A percentile compares a stretch with the other conserved stretches of the same genome.
These are phyloP conservation scores for Sarcophaga peregrina DNA, from an alignment of 1,140 invertebrate genomes.

Conservation along the genomic window DNA sequence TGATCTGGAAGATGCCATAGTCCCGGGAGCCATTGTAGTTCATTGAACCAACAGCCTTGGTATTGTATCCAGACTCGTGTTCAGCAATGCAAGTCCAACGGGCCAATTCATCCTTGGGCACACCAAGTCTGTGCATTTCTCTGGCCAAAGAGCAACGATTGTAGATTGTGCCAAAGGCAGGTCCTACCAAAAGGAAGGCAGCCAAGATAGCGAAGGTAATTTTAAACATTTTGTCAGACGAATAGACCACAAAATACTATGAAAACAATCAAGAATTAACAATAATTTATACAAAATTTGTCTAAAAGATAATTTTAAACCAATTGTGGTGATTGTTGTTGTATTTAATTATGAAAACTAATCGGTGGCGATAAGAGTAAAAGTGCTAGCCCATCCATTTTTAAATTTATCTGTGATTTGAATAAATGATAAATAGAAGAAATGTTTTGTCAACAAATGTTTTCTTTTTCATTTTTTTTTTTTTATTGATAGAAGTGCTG, in stretches of 20 bases:
- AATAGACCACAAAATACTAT: neutral
- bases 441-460: no score
- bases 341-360: no score
- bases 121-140: conserved; percentile 46
- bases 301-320: neutral
- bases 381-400: no score
- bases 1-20: conserved; percentile 60
- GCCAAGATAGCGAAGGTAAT: neutral
- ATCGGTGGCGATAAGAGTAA: no score
- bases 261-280: neutral
- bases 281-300: neutral
- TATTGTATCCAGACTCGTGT: conserved; percentile 28
- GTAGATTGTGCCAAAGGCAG: conserved; percentile 36
- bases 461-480: no score
- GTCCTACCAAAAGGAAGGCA: conserved; percentile 5
- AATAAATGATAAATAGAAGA: no score
- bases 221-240: conserved; percentile 24
- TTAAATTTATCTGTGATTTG: no score
- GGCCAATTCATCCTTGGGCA: conserved; percentile 23
- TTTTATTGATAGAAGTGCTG: no score
- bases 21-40: conserved; percentile 54
- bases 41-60: conserved; percentile 44
- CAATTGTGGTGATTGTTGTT: no score
- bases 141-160: conserved; percentile 71
- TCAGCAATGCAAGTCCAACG: conserved; percentile 39